phyloP scores from a whole-genome alignment of 2,888 invertebrate species.

The Calameuta idolon region DNA sequence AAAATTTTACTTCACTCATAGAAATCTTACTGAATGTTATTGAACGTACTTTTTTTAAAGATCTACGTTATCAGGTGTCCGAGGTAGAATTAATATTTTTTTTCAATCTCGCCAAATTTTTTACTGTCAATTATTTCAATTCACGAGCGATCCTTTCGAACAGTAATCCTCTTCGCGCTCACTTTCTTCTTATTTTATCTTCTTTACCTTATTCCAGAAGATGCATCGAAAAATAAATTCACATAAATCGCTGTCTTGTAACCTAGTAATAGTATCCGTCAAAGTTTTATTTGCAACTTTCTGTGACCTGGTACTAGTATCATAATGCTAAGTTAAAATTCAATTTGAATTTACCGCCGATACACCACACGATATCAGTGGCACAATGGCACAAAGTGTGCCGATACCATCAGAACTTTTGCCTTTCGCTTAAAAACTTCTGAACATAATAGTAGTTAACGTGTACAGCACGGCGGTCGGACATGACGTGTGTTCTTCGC shows the following conservation, averaged over 20 bases:
- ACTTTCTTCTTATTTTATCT: background rate
- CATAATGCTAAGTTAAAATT: background rate
- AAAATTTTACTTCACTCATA: background rate
- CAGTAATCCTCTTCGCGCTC: background rate
- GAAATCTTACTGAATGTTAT: background rate
- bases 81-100: background rate
- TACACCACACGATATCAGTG: background rate
- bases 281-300: too few species aligned
- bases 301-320: background rate
- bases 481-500: background rate
- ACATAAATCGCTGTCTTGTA: background rate
- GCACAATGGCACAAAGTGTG: background rate
- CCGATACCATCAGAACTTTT: background rate
- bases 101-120: background rate
- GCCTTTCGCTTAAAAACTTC: background rate
- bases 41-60: background rate
- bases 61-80: background rate
- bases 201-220: too few species aligned
- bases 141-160: background rate
- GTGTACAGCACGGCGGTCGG: too few species aligned
- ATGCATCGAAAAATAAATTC: too few species aligned
- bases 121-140: background rate
- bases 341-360: background rate
- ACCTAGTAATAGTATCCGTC: background rate
- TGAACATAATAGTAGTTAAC: background rate